Percentiles rank a stretch among this genome's conserved stretches.
These are phyloP conservation scores for Nasonovia ribisnigri DNA, from an alignment of 2,888 invertebrate species.

Conservation along the genomic window DNA sequence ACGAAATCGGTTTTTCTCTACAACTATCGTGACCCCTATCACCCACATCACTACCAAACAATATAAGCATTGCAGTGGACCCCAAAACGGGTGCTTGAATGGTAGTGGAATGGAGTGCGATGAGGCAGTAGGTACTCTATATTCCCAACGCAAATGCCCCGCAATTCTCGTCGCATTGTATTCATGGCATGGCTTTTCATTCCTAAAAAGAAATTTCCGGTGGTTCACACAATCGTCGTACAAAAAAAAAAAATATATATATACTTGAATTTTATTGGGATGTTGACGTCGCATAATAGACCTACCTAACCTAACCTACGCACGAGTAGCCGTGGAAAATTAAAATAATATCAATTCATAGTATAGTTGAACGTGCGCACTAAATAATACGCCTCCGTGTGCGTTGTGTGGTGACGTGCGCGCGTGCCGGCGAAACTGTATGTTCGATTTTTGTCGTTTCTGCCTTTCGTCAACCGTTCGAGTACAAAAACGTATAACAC, in stretches of 20 bases:
- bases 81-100: neutral
- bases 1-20: neutral
- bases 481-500: neutral
- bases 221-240: neutral
- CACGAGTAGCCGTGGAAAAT: neutral
- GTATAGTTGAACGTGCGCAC: neutral
- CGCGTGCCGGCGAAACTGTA: neutral
- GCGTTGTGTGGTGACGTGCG: neutral
- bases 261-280: neutral
- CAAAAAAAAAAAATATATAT: too few relatives aligned
- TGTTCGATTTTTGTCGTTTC: neutral
- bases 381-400: neutral
- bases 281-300: too few relatives aligned
- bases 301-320: neutral
- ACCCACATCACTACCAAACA: neutral
- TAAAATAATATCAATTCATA: neutral
- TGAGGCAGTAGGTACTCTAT: neutral
- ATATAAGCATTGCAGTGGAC: neutral
- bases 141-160: neutral
- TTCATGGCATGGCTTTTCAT: neutral
- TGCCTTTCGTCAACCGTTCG: neutral
- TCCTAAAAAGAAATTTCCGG: neutral
- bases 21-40: too few relatives aligned
- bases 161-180: neutral
- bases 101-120: neutral